Percentiles rank a stretch among this genome's conserved stretches.
Conservation (phyloP, 2,888 invertebrate genomes). For the Phragmatobia fuliginosa region DNA sequence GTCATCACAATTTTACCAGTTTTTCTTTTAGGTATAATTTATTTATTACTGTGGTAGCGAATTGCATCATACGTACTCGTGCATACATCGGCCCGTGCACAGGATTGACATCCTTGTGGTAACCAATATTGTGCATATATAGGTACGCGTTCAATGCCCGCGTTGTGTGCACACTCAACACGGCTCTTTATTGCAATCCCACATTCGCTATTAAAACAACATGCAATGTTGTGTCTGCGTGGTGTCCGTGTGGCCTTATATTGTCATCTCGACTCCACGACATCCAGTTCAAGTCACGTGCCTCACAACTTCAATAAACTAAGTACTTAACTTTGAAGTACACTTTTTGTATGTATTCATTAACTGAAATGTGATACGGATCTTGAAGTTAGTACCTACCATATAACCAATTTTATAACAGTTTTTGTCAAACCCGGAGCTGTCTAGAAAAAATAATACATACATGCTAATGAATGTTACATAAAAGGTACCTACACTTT, state of each 20-base stretch:
- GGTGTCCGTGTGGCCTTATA: background rate
- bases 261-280: background rate
- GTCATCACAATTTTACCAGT: no score
- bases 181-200: background rate
- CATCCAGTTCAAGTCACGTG: background rate
- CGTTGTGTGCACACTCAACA: no score
- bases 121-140: no score
- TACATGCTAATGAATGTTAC: background rate
- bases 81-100: no score
- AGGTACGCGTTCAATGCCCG: no score
- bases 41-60: no score
- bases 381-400: background rate
- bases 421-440: conserved; percentile 4
- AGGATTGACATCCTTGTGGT: no score
- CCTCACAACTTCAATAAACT: background rate
- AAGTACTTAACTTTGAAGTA: background rate
- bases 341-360: background rate
- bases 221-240: accelerated
- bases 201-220: background rate
- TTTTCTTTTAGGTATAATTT: no score
- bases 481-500: background rate
- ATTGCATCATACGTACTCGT: no score
- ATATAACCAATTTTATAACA: background rate
- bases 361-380: background rate
- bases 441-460: background rate